These are phyloP conservation scores for Microcebus griseorufus DNA, from an alignment of 2,113 vertebrate genomes.

Conservation along the genomic window DNA sequence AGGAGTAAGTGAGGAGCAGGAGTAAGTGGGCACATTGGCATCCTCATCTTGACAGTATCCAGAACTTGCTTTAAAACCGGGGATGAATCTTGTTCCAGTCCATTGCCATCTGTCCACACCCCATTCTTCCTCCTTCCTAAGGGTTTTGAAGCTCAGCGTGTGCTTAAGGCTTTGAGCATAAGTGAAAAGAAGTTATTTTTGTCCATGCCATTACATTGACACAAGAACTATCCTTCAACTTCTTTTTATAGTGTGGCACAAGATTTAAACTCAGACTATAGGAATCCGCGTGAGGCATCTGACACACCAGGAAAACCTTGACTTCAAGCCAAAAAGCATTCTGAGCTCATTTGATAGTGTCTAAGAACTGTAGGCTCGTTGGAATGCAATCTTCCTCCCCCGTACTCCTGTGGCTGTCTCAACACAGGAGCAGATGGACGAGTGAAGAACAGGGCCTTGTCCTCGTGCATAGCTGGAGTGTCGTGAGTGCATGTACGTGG, in stretches of 20 bases:
- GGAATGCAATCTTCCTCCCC: slow-evolving; percentile 36
- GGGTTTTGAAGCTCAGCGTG: background rate
- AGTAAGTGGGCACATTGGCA: background rate
- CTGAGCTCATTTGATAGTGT: slow-evolving; percentile 8
- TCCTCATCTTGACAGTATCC: background rate
- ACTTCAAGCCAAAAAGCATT: slow-evolving; percentile 20
- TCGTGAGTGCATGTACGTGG: background rate
- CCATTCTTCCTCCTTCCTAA: background rate
- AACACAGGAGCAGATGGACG: background rate
- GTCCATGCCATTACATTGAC: background rate
- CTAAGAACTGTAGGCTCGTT: background rate
- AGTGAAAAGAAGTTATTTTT: slow-evolving; percentile 47
- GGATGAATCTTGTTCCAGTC: background rate
- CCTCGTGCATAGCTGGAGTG: background rate
- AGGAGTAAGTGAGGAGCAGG: background rate
- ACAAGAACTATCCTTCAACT: background rate
- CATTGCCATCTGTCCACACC: background rate
- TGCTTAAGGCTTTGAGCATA: background rate
- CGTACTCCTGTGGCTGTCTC: background rate
- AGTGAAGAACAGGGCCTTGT: slow-evolving; percentile 33
- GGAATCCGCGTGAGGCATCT: background rate
- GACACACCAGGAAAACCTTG: slow-evolving; percentile 35
- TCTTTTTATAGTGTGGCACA: slow-evolving; percentile 1
- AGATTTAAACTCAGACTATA: slow-evolving; percentile 45
- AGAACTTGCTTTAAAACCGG: slow-evolving; percentile 23